phyloP scores from a whole-genome alignment of 2,888 invertebrate genomes.

The Cetonia aurata region DNA sequence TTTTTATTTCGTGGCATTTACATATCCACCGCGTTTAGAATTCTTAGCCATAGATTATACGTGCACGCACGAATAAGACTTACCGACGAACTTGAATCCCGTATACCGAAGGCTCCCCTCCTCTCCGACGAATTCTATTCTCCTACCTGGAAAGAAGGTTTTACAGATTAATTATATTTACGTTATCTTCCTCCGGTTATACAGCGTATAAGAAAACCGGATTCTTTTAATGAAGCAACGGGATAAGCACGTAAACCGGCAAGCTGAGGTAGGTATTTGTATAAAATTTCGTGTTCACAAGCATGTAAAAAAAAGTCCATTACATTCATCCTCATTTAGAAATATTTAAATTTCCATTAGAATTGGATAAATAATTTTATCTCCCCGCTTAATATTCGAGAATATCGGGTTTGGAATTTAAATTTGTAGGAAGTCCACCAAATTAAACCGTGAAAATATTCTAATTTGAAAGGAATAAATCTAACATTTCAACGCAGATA shows the following conservation, averaged over 20 bases:
- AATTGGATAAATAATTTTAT: slow-evolving; percentile 4
- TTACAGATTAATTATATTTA: slow-evolving; percentile 23
- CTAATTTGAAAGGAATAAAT: background rate
- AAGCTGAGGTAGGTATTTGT: background rate
- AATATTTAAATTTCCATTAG: slow-evolving; percentile 12
- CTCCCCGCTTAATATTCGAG: background rate
- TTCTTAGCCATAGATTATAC: background rate
- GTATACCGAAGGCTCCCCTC: background rate
- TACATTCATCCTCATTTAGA: slow-evolving; percentile 2
- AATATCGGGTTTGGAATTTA: background rate
- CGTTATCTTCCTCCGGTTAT: background rate
- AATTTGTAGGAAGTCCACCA: background rate
- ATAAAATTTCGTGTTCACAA: background rate
- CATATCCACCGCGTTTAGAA: background rate
- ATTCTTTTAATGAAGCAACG: no score
- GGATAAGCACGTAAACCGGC: no score
- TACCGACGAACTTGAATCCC: slow-evolving; percentile 18
- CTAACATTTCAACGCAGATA: background rate
- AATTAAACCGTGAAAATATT: background rate
- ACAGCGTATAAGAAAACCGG: no score
- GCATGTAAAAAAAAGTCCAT: background rate
- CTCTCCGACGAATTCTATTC: slow-evolving; percentile 23
- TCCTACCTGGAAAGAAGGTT: slow-evolving; percentile 29
- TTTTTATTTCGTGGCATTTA: slow-evolving; percentile 20
- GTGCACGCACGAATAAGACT: background rate